Base-by-base conservation (phyloP, 2,113 vertebrate genomes). In the Campylomormyrus tamandua region DNA sequence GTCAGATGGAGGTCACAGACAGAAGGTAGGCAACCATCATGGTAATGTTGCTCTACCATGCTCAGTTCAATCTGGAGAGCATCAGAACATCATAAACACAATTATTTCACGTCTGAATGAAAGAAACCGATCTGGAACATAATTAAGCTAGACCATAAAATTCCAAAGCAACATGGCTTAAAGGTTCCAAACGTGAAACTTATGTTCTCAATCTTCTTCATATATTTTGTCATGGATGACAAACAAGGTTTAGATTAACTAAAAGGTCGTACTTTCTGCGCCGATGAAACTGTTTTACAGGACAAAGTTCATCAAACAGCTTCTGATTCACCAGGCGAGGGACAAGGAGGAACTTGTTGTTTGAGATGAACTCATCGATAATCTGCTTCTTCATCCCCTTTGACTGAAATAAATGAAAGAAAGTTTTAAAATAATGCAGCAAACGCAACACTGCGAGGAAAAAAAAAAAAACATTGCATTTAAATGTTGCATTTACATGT, bases 251-350 rank as follows among this genome's bases (percentile, higher is more conserved):
- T 11, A 77, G 24, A 70, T 31, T 19, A 27, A 83, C 13, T 39
- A 19, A 48, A 4, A 8, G 17, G n/a, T 88, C 96, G 95, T 96
- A 99, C 98, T 99, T 99, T 70, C 97, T 96, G 90, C 98, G 97
- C 15, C 98, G 95, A 91, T 99, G 98, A 90, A 98, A 98, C 92
- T 98, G 98, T 91, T 98, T 98, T 90, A 97, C 96, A 0, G 98
- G 98, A 93, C 98, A 99, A 90, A 99, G 96, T 92, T 99, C 98
- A 74, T 98, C 97, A 87, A 99, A 99, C 77, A 99, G 91, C 94
- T 95, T 97, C 95, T 99, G 98, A 93, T 93, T 98, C 92, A 98
- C 97, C 89, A 99, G 96, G 6, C 98, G 96, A 31, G 98, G 93
- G 0, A 95, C 98, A 11, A 98, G 92, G 0, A 99, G 97, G 90